phyloP scores from a whole-genome alignment of 2,113 vertebrate genomes.

The Tupaia chinensis region DNA sequence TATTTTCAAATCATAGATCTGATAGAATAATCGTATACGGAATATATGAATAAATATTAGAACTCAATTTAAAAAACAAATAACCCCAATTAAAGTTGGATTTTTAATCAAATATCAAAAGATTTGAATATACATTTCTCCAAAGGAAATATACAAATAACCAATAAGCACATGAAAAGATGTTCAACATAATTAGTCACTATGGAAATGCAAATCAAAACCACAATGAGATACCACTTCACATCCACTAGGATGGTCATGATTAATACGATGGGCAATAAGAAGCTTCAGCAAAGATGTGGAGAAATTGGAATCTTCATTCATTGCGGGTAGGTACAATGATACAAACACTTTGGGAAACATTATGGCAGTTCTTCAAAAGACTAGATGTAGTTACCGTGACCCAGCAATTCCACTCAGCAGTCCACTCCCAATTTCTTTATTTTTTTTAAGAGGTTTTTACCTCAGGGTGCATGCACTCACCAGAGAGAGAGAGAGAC shows the following conservation, averaged over 20 bases:
- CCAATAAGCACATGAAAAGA: neutral
- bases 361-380: neutral
- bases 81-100: neutral
- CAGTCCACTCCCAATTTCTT: neutral
- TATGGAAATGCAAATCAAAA: neutral
- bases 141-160: neutral
- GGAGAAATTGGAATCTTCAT: neutral
- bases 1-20: neutral
- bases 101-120: neutral
- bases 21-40: neutral
- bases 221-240: neutral
- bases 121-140: neutral
- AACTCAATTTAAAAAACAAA: neutral
- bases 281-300: fast-evolving
- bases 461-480: no score
- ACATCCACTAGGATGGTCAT: neutral
- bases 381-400: neutral
- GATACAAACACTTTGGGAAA: neutral
- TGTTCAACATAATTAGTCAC: neutral
- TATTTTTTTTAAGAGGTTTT: no score
- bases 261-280: neutral
- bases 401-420: neutral
- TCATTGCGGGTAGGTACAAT: neutral
- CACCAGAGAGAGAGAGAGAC: no score
- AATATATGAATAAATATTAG: neutral